Evolutionary conservation across 2,797 vertebrate species (phyloP), one percentile per base, ranked within the genome.

Genomic region (Champsocephalus gunnari): DNA sequence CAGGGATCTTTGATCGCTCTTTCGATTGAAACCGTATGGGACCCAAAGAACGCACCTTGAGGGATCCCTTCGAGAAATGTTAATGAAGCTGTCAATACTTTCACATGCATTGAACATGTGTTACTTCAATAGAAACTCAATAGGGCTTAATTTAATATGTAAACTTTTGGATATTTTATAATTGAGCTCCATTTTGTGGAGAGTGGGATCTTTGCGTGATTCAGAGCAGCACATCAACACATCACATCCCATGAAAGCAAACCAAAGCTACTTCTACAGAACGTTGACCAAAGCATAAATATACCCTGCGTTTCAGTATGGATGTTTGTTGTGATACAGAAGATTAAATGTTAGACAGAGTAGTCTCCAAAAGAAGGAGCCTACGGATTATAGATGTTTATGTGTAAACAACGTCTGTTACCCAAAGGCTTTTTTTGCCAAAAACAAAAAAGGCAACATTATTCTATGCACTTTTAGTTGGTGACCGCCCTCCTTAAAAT

Each of bases 1-100:
- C 28, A 28, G 94, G 71, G 69, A 76, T 73, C 85, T 82, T 74
- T 43, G 12, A 44, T 50, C 43, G 57, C 12, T 83, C 6, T 51
- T 72, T 3, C n/a, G 56, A 62, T 17, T 43, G 17, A 51, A 70
- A 66, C 28, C 55, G 28, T 9, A 41, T 0, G 1, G 16, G 62
- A 71, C 48, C 56, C 64, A 54, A 19, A 72, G 51, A 81, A 12
- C 47, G 48, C 13, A 71, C 56, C 57, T 38, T 65, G 44, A 74
- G 54, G 73, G 19, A 73, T 60, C 43, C 49, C 68, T 66, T 69
- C 0, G 16, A 57, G 41, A 63, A 64, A 32, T 62, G 41, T 51
- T 65, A 14, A 44, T 70, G 13, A 68, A 60, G 9, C 10, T 14
- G 48, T 41, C n/a, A 13, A 28, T 47, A 41, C 21, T 5, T 53